Evolutionary conservation across 2,888 invertebrate species (phyloP).

Genomic region (Mactromeris polynyma): DNA sequence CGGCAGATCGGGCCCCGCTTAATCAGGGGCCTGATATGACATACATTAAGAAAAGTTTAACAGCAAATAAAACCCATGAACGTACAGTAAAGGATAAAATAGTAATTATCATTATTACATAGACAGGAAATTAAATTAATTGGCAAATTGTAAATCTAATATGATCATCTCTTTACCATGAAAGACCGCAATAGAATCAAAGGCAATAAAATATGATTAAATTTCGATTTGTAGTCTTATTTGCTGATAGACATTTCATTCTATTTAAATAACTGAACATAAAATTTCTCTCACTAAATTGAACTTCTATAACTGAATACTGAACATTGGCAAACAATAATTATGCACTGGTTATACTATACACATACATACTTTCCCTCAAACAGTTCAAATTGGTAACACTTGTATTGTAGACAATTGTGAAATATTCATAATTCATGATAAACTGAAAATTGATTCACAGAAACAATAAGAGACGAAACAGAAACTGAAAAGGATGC

Average conservation of each 20-base stretch:
- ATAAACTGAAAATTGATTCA: background rate
- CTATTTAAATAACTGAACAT: constrained; percentile 39
- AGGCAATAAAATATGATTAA: background rate
- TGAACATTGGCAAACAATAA: constrained; percentile 33
- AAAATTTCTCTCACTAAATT: constrained; percentile 26
- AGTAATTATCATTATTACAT: no score
- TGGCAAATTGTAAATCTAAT: background rate
- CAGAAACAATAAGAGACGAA: background rate
- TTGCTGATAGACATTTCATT: constrained; percentile 31
- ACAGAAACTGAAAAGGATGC: no score
- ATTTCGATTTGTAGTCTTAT: constrained; percentile 6
- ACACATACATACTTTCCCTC: constrained; percentile 10
- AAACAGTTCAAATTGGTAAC: background rate
- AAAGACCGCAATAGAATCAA: background rate
- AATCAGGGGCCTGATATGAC: constrained; percentile 41
- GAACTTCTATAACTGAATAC: constrained; percentile 29
- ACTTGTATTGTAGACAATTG: no score
- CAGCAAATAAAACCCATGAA: constrained; percentile 29
- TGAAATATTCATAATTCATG: background rate
- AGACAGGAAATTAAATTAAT: background rate
- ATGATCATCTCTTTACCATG: background rate
- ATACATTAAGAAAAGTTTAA: constrained; percentile 33
- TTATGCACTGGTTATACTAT: constrained; percentile 9
- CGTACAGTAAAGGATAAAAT: no score
- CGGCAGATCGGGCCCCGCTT: constrained; percentile 36